Percentiles rank a stretch among this genome's conserved stretches.
Conservation (phyloP, 1,140 invertebrate species). For the Aphaenogaster rudis region DNA sequence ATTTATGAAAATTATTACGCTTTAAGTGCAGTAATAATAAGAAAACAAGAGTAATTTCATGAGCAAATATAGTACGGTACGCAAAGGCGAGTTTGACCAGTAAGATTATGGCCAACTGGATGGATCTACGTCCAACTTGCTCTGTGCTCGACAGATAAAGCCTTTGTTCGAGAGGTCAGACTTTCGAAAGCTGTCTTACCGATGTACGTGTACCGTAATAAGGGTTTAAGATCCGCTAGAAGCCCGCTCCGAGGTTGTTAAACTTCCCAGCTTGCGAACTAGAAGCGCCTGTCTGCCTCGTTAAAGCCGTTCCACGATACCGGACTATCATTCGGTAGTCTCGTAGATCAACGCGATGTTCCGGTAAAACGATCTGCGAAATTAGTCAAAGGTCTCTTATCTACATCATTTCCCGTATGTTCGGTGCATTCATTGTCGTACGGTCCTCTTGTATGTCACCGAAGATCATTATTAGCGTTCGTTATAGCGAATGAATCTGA, state of each 20-base stretch:
- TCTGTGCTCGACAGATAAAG: constrained; percentile 54
- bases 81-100: constrained; percentile 40
- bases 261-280: constrained; percentile 73
- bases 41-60: constrained; percentile 6
- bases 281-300: constrained; percentile 72
- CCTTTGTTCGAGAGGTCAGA: constrained; percentile 74
- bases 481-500: background rate
- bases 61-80: background rate
- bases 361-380: constrained; percentile 45
- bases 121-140: constrained; percentile 58
- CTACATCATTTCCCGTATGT: background rate
- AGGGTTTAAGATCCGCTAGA: constrained; percentile 73
- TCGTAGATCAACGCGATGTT: constrained; percentile 50
- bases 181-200: constrained; percentile 73
- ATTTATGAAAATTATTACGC: background rate
- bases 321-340: constrained; percentile 47
- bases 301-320: constrained; percentile 70
- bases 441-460: too few relatives aligned
- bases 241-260: constrained; percentile 63
- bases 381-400: constrained; percentile 45
- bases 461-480: background rate
- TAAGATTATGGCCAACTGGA: constrained; percentile 41
- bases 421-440: background rate
- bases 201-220: constrained; percentile 64
- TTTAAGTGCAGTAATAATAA: background rate